A percentile compares a stretch with the other conserved stretches of the same genome.
Conservation (phyloP, 2,888 invertebrate species). For the Gastracanthus pulcherrimus region DNA sequence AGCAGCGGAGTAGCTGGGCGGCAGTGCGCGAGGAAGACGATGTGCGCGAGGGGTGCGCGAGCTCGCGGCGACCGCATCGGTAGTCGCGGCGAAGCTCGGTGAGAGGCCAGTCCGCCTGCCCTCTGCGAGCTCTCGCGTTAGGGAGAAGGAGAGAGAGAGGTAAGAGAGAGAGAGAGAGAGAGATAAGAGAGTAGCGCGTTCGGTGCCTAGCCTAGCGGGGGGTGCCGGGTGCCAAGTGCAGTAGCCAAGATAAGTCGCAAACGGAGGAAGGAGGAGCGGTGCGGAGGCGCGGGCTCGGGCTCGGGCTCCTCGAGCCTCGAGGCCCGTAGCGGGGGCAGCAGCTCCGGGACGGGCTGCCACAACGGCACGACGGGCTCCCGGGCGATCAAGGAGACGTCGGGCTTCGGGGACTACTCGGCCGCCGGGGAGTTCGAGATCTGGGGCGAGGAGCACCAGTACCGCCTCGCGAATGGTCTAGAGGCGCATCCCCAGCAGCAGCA, state of each 20-base stretch:
- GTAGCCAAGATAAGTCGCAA: conserved; percentile 60
- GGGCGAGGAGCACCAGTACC: conserved; percentile 74
- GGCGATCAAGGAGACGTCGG: conserved; percentile 57
- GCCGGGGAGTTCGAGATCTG: conserved; percentile 76
- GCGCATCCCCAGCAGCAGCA: conserved; percentile 56
- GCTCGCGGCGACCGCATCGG: too few species aligned
- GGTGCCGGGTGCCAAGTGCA: conserved; percentile 30
- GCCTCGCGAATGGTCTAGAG: conserved; percentile 71
- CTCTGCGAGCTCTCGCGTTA: too few species aligned
- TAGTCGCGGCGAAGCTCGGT: too few species aligned
- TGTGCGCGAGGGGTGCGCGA: too few species aligned
- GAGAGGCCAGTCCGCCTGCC: too few species aligned
- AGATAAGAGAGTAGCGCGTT: too few species aligned
- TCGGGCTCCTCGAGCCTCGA: conserved; percentile 57
- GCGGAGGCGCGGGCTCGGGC: conserved; percentile 53
- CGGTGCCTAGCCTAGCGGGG: neutral
- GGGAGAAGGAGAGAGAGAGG: too few species aligned
- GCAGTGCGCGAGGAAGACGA: too few species aligned
- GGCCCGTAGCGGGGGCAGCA: conserved; percentile 38
- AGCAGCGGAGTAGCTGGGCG: too few species aligned
- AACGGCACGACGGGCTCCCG: conserved; percentile 17
- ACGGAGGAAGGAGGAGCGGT: conserved; percentile 61
- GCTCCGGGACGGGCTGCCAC: neutral
- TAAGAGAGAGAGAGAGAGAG: too few species aligned
- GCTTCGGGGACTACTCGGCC: conserved; percentile 76